Evolutionary conservation across 2,113 vertebrate species (phyloP).

Genomic region (Leucosticte australis): DNA sequence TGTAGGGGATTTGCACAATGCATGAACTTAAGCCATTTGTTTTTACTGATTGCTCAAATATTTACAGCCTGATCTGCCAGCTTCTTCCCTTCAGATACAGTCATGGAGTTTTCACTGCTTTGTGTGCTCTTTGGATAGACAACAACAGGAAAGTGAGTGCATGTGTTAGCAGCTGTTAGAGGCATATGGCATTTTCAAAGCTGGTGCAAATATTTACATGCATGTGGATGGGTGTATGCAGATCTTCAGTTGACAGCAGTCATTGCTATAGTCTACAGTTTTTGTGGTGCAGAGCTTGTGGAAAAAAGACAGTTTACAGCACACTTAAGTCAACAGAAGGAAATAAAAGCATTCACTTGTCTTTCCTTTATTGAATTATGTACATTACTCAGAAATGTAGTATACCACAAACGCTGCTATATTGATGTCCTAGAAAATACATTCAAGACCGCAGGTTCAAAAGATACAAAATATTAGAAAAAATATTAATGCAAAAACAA

Average conservation of each 20-base stretch:
- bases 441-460: not conserved
- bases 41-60: slow-evolving; percentile 7
- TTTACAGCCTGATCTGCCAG: slow-evolving; percentile 5
- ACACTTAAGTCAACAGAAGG: not conserved
- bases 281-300: not conserved
- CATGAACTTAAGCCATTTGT: not conserved
- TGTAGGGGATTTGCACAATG: not conserved
- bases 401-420: not conserved
- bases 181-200: slow-evolving; percentile 24
- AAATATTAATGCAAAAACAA: not conserved
- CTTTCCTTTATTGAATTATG: not conserved
- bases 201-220: slow-evolving; percentile 32
- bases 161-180: not conserved
- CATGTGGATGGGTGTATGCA: not conserved
- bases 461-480: not conserved
- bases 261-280: not conserved
- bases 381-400: not conserved
- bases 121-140: not conserved
- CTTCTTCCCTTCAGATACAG: not conserved
- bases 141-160: not conserved
- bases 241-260: not conserved
- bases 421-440: not conserved
- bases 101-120: not conserved
- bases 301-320: not conserved
- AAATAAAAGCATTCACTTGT: not conserved